phyloP scores from a whole-genome alignment of 1,140 invertebrate genomes.

The Drosophila parvula region DNA sequence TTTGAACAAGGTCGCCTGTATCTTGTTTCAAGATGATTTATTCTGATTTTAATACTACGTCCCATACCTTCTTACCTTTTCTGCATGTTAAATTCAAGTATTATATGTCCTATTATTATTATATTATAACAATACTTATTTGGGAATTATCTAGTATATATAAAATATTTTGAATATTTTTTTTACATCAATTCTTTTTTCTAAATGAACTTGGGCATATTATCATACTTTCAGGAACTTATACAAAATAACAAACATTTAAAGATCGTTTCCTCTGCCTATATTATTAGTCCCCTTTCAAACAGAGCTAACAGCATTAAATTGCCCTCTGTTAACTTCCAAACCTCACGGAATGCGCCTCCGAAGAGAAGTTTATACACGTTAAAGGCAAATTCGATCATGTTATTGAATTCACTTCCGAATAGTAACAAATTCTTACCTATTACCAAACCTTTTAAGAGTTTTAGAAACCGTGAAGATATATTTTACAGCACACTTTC shows the following conservation, averaged over 20 bases:
- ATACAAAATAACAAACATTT: neutral
- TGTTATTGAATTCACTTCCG: neutral
- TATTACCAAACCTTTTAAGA: no score
- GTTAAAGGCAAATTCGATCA: neutral
- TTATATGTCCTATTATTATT: neutral
- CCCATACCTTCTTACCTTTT: neutral
- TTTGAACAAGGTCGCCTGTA: slow-evolving; percentile 10
- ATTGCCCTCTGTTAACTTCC: neutral
- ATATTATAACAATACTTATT: neutral
- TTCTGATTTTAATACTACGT: slow-evolving; percentile 1
- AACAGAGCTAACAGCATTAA: neutral
- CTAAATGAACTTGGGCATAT: no score
- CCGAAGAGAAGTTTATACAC: neutral
- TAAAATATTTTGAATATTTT: neutral
- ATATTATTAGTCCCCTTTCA: neutral
- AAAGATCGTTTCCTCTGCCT: neutral
- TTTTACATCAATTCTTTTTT: neutral
- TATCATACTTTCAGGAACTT: neutral
- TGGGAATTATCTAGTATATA: neutral
- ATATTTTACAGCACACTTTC: no score
- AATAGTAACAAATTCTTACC: no score
- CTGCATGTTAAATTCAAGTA: slow-evolving; percentile 7
- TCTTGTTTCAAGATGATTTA: slow-evolving; percentile 37
- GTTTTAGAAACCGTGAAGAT: no score
- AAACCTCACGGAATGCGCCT: neutral